phyloP scores from a whole-genome alignment of 2,888 invertebrate genomes.

The Homarus gammarus region DNA sequence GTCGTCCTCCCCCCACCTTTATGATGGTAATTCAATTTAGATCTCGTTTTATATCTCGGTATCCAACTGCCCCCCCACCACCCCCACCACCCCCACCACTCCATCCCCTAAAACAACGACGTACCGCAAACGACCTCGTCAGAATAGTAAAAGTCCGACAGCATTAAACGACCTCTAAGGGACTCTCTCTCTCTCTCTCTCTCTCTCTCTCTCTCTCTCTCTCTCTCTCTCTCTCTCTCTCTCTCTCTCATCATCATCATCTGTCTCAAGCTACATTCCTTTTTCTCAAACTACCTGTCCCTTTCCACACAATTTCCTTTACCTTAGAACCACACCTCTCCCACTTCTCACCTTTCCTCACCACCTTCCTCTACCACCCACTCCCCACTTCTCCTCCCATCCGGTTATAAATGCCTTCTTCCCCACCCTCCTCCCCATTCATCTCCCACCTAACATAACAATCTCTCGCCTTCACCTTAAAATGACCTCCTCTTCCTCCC shows the following conservation, averaged over 20 bases:
- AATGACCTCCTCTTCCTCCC: too few relatives aligned
- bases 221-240: neutral
- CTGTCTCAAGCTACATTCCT: neutral
- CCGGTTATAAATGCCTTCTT: neutral
- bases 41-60: neutral
- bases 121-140: slow-evolving; percentile 9
- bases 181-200: neutral
- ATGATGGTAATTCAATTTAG: slow-evolving; percentile 9
- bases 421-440: neutral
- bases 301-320: neutral
- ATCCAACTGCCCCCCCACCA: neutral
- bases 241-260: neutral
- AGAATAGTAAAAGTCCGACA: neutral
- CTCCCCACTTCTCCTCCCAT: neutral
- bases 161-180: neutral
- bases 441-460: too few relatives aligned
- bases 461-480: too few relatives aligned
- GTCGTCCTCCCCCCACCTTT: neutral
- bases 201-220: neutral
- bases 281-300: neutral
- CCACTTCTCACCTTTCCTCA: neutral
- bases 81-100: too few relatives aligned
- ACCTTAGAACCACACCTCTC: neutral
- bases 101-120: too few relatives aligned
- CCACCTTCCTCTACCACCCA: neutral